Percentiles rank a stretch among this genome's conserved stretches.
These are phyloP conservation scores for Cyclina sinensis DNA, from an alignment of 1,140 invertebrate genomes.

Conservation along the genomic window DNA sequence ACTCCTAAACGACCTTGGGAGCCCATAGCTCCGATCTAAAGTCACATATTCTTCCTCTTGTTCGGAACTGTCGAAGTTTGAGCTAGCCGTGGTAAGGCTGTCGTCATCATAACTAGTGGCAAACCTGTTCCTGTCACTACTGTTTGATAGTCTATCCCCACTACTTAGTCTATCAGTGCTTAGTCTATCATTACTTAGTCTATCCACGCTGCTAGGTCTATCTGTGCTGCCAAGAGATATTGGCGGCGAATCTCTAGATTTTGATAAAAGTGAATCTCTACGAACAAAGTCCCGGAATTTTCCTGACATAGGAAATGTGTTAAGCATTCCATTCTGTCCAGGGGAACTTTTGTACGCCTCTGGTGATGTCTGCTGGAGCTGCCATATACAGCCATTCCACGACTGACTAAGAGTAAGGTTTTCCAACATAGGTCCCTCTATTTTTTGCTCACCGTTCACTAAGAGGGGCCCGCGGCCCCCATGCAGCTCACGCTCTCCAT, in stretches of 20 bases:
- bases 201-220: constrained; percentile 51
- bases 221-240: constrained; percentile 55
- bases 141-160: constrained; percentile 55
- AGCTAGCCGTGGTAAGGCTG: constrained; percentile 66
- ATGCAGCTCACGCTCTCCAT: constrained; percentile 3
- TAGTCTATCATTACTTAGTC: constrained; percentile 43
- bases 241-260: constrained; percentile 61
- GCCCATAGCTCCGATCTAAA: constrained; percentile 73
- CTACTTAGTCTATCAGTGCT: constrained; percentile 50
- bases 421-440: constrained; percentile 56
- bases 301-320: constrained; percentile 49
- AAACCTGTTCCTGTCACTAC: constrained; percentile 59
- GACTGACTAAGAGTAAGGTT: constrained; percentile 64
- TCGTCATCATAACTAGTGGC: constrained; percentile 62
- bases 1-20: constrained; percentile 22
- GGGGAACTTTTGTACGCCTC: neutral
- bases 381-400: constrained; percentile 67
- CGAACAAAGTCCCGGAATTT: constrained; percentile 34
- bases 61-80: constrained; percentile 68
- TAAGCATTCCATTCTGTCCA: constrained; percentile 41
- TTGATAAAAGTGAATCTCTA: constrained; percentile 40
- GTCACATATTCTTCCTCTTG: constrained; percentile 75
- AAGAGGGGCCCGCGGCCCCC: constrained; percentile 41
- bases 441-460: constrained; percentile 57
- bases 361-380: constrained; percentile 37